Evolutionary conservation across 2,888 invertebrate species (phyloP), one percentile per base, ranked within the genome.

Genomic region (Drosophila borealis): DNA sequence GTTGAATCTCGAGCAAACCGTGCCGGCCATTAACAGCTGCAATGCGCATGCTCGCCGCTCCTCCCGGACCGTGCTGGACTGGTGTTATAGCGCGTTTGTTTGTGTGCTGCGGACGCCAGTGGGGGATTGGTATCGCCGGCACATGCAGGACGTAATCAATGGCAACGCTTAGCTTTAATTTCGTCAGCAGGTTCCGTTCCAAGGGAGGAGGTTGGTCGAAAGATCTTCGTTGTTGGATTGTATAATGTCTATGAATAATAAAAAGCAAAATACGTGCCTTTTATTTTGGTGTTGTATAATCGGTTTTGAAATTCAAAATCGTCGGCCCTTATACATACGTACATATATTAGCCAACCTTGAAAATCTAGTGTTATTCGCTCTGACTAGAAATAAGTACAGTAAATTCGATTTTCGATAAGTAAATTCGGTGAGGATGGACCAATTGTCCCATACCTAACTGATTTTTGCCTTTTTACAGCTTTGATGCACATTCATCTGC

Each of bases 111-210:
- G 42, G 14, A 71, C 80, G 2, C 25, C 57, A 0, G 80, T 77
- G 19, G 77, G 77, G 10, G 48, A 62, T 11, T 77, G 77, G 80
- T 77, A 59, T 46, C 67, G 71, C 4, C 63, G 60, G 2, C 63
- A 75, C 39, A 75, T 77, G 63, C 41, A 46, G 34, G 73, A 72
- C n/a, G 64, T 75, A 2, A 72, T 75, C 17, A 75, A 77, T 51
- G 68, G 63, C 19, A 73, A 73, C 14, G 72, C 54, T 10, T 70
- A 55, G 29, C 8, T 2, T 8, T 29, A 8, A 8, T 29, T 29
- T 2, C 2, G 8, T 29, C 25, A 8, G 25, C 25, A 2, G 25
- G 8, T 8, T 29, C 2, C 25, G 8, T 29, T 29, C 25, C 25
- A 8, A 29, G 25, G 25, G 8, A 29, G 25, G 8, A 8, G 25